These are phyloP conservation scores for Drosophila carrolli DNA, from an alignment of 1,140 invertebrate genomes.

Conservation along the genomic window DNA sequence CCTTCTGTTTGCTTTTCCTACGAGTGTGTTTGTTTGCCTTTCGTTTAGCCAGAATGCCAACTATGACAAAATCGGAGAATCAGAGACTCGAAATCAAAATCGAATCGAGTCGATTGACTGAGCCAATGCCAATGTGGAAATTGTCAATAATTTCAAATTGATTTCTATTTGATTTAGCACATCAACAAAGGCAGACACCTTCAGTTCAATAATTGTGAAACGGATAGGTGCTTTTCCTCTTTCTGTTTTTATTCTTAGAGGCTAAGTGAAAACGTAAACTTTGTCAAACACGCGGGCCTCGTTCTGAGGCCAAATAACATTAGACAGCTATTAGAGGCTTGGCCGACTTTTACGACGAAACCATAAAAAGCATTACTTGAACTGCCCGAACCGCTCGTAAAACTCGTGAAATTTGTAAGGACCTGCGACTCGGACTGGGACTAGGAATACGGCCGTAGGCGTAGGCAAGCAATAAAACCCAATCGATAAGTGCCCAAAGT, in stretches of 20 bases:
- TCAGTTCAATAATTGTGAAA: constrained; percentile 56
- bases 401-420: constrained; percentile 66
- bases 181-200: constrained; percentile 52
- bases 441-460: constrained; percentile 10
- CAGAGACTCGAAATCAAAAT: constrained; percentile 47
- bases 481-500: constrained; percentile 76
- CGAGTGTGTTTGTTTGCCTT: constrained; percentile 59
- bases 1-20: constrained; percentile 50
- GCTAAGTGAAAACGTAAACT: constrained; percentile 70
- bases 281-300: constrained; percentile 44
- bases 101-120: constrained; percentile 58
- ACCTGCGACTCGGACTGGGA: constrained; percentile 12
- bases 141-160: constrained; percentile 84
- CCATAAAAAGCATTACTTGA: constrained; percentile 75
- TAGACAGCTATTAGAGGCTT: constrained; percentile 78
- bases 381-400: constrained; percentile 64
- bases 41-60: constrained; percentile 70
- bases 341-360: constrained; percentile 69
- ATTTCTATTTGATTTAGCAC: constrained; percentile 84
- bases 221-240: background rate
- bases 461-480: constrained; percentile 61
- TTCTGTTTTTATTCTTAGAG: background rate
- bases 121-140: constrained; percentile 81
- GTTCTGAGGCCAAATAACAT: constrained; percentile 61
- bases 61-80: constrained; percentile 71